Conservation (phyloP, 2,113 vertebrate genomes). For the Entomyzon cyanotis region DNA sequence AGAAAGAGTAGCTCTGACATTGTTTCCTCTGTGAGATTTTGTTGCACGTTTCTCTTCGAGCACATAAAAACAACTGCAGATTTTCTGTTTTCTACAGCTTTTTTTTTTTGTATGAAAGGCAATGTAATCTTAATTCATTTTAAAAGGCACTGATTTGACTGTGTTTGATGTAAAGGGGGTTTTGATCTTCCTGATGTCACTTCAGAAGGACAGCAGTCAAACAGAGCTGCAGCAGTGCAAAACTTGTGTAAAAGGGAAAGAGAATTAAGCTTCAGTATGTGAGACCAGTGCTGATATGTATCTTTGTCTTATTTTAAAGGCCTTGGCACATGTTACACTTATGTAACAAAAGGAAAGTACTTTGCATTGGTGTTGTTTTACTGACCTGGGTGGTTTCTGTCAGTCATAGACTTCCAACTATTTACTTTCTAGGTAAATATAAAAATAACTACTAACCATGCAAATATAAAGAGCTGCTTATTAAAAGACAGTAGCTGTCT, state of each 20-base stretch:
- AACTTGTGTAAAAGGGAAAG: not conserved
- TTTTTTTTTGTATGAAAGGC: not conserved
- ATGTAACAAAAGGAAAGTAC: not conserved
- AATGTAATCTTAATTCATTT: not conserved
- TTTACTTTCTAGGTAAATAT: not conserved
- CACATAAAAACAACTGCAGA: not conserved
- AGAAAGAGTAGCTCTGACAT: not conserved
- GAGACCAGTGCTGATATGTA: not conserved
- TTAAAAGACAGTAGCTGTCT: not conserved
- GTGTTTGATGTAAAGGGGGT: not conserved
- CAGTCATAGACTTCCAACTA: not conserved
- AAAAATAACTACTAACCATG: not conserved
- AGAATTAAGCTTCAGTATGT: not conserved
- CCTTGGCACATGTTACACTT: not conserved
- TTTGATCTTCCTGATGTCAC: not conserved
- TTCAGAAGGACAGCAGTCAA: not conserved
- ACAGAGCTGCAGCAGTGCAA: not conserved
- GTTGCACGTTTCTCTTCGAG: not conserved
- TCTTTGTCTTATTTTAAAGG: not conserved
- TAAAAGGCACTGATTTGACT: not conserved
- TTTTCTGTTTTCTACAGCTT: not conserved
- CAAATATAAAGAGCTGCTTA: not conserved
- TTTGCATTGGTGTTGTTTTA: not conserved
- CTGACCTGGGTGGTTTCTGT: not conserved
- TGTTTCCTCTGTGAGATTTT: constrained; percentile 17